Evolutionary conservation across 2,888 invertebrate species (phyloP).

Genomic region (Dusona sp.): DNA sequence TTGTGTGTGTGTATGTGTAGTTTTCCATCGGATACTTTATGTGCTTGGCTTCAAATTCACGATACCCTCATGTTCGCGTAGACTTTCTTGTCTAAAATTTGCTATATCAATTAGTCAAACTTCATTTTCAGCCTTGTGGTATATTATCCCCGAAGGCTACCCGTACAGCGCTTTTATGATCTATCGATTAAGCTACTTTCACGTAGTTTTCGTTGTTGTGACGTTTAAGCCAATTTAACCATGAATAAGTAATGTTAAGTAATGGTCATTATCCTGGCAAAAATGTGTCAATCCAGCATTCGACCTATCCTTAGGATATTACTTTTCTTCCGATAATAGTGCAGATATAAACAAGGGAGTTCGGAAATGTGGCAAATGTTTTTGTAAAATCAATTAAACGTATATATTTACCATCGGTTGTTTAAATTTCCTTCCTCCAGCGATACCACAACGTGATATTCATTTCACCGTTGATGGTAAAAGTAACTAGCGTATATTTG

Average conservation of each 20-base stretch:
- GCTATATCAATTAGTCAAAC: slow-evolving; percentile 46
- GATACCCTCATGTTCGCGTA: slow-evolving; percentile 12
- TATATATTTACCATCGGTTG: too few relatives aligned
- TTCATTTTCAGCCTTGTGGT: slow-evolving; percentile 16
- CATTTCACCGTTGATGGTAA: too few relatives aligned
- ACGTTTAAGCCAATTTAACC: not conserved
- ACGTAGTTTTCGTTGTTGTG: not conserved
- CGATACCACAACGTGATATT: too few relatives aligned
- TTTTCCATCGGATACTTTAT: slow-evolving; percentile 12
- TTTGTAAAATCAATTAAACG: too few relatives aligned
- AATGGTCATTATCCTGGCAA: slow-evolving; percentile 12
- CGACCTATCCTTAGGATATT: not conserved
- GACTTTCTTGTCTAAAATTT: slow-evolving; percentile 27
- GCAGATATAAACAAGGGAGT: too few relatives aligned
- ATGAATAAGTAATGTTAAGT: not conserved
- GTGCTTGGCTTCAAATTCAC: slow-evolving; percentile 37
- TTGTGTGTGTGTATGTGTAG: too few relatives aligned
- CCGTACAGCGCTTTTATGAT: not conserved
- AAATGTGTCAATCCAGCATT: slow-evolving; percentile 7
- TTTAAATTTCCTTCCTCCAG: too few relatives aligned
- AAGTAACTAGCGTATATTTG: not conserved
- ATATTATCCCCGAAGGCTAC: slow-evolving; percentile 2
- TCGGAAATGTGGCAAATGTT: too few relatives aligned
- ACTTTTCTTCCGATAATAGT: too few relatives aligned
- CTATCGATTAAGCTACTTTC: not conserved